Base-by-base conservation (phyloP, 2,113 vertebrate genomes). In the Smithornis capensis region DNA sequence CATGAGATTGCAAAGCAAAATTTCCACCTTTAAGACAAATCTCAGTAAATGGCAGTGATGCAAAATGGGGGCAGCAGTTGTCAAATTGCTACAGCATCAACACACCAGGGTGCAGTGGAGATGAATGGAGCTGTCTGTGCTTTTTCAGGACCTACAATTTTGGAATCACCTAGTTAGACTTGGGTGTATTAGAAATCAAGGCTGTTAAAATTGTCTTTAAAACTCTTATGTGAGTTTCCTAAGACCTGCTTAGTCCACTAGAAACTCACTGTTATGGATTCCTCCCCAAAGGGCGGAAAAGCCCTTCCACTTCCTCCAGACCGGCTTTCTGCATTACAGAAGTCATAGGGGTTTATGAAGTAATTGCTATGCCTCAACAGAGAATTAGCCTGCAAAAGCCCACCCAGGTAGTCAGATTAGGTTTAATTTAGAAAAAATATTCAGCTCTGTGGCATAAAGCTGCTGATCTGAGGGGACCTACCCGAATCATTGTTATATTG, bases 51-150 rank as follows among this genome's bases (percentile, higher is more conserved):
- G 81, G 67, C 83, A 91, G 52, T 93, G 71, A 91, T 93, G 77
- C 73, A 95, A 94, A 96, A 96, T 50, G 87, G 37, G 75, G 96
- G 29, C 57, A 94, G 90, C 95, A 95, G 97, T 76, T 91, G 89
- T 83, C 89, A 96, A 96, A 97, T 80, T 95, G 77, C 79, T 95
- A 35, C 52, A 91, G 65, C 56, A 60, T 64, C 83, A 92, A 79
- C 83, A 95, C 28, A 8, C 79, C 69, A 65, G 92, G 76, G 91
- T 90, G 79, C 81, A 92, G 84, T 85, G 83, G 95, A 96, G 92
- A 91, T 91, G 73, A 96, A 94, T 93, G 56, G 74, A 83, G 21
- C 4, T 3, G 65, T 69, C 65, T 79, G 44, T 69, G 42, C 81
- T 97, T 94, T 83, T 73, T 85, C 65, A 57, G 49, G 55, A 75